Evolutionary conservation across 2,113 vertebrate species (phyloP), one percentile per base, ranked within the genome.

Genomic region (Rana temporaria): DNA sequence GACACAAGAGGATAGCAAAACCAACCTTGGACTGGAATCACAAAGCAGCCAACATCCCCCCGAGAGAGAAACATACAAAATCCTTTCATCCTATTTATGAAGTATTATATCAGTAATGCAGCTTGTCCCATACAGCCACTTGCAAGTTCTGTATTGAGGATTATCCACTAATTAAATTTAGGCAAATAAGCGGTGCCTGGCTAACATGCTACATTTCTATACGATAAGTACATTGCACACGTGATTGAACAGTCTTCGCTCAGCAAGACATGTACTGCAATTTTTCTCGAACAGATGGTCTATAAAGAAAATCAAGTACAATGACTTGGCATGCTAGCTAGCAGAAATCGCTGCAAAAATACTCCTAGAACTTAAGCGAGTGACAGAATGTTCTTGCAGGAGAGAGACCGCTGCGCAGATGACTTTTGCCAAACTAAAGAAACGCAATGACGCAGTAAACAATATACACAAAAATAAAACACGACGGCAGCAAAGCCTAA

Each of bases 31-130:
- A 72, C 26, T 22, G 15, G 38, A 70, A 70, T 60, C 53, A 63
- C 57, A 65, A 5, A 64, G 79, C 68, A 53, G 19, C 59, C 17
- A 53, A 48, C 48, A 65, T 56, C 24, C 59, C 59, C 69, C 52
- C 62, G 55, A 73, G 79, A 52, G 56, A 19, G 38, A 30, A 81
- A 63, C 20, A 42, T 5, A 34, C 20, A 52, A 53, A 81, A 72
- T 73, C 69, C 69, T 48, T 73, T 81, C 26, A 73, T 65, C 68
- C 79, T 73, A 81, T 72, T 81, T 71, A 48, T 71, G 11, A 60
- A 5, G 53, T 63, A 62, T 63, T 70, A 71, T 38, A 71, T 24
- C n/a, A 52, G 22, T 62, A 65, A 71, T 81, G 8, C 30, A 22
- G 78, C 20, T 69, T 18, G 42, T 79, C 32, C 65, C 24, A 62